phyloP scores from a whole-genome alignment of 2,888 invertebrate genomes.

The Lobophora halterata region DNA sequence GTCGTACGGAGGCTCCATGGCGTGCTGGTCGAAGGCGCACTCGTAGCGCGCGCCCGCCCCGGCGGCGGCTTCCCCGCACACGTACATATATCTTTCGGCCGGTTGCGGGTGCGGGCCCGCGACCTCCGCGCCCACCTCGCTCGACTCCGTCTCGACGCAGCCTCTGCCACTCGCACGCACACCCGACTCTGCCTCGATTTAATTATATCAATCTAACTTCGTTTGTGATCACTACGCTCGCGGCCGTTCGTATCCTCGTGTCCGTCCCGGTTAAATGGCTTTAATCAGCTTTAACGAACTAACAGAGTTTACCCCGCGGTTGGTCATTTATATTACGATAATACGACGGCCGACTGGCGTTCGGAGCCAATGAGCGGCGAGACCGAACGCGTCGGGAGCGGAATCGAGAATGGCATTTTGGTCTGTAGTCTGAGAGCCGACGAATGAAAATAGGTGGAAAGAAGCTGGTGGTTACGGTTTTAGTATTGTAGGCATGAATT shows the following conservation, averaged over 20 bases:
- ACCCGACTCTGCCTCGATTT: constrained; percentile 46
- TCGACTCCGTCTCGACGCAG: constrained; percentile 67
- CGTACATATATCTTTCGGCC: constrained; percentile 74
- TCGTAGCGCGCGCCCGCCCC: constrained; percentile 58
- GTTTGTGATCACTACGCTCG: constrained; percentile 69
- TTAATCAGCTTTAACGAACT: constrained; percentile 82
- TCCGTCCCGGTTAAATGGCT: constrained; percentile 79
- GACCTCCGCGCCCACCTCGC: constrained; percentile 71
- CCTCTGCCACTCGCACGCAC: constrained; percentile 44
- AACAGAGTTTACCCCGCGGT: constrained; percentile 79
- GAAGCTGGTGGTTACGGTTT: constrained; percentile 56
- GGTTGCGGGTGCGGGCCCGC: constrained; percentile 74
- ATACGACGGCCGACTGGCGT: constrained; percentile 53
- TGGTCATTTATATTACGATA: constrained; percentile 82
- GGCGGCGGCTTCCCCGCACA: constrained; percentile 58
- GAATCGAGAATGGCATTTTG: constrained; percentile 47
- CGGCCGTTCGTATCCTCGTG: constrained; percentile 74
- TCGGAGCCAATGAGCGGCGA: constrained; percentile 62
- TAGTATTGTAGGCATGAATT: constrained; percentile 28
- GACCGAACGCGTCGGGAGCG: constrained; percentile 40
- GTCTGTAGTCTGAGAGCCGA: constrained; percentile 48
- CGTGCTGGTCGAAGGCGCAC: constrained; percentile 69
- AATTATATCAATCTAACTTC: constrained; percentile 74
- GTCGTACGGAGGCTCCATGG: constrained; percentile 87
- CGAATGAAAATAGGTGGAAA: constrained; percentile 47